These are phyloP conservation scores for Pipa parva DNA, from an alignment of 2,113 vertebrate genomes.

Conservation along the genomic window DNA sequence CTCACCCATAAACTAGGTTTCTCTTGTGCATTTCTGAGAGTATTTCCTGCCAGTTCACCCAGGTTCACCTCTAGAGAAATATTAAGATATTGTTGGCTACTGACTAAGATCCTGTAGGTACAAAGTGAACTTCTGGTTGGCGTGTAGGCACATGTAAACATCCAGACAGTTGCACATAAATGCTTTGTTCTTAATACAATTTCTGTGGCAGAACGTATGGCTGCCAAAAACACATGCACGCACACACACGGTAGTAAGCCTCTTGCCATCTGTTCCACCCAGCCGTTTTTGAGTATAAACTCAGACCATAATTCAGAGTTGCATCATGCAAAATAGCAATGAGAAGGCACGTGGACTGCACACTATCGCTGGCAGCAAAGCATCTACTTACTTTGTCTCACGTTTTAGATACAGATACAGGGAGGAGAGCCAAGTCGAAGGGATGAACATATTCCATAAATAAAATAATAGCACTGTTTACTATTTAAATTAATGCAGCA, in stretches of 20 bases:
- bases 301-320: slow-evolving; percentile 14
- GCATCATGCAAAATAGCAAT: slow-evolving; percentile 18
- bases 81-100: slow-evolving; percentile 3
- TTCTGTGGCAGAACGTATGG: background rate
- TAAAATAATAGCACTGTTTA: background rate
- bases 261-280: slow-evolving; percentile 30
- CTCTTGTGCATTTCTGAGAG: background rate
- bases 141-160: slow-evolving; percentile 14
- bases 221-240: background rate
- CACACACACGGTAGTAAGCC: slow-evolving; percentile 12
- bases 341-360: slow-evolving; percentile 26
- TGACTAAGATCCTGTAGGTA: background rate
- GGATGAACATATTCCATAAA: background rate
- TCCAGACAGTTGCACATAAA: slow-evolving; percentile 9
- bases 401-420: slow-evolving; percentile 20
- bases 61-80: slow-evolving; percentile 13
- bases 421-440: slow-evolving; percentile 8
- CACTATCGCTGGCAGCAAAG: slow-evolving; percentile 20
- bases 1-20: slow-evolving; percentile 11
- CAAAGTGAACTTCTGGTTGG: background rate
- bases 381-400: slow-evolving; percentile 17
- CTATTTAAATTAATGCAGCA: background rate
- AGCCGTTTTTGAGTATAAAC: slow-evolving; percentile 13
- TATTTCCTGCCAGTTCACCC: slow-evolving; percentile 18
- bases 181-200: slow-evolving; percentile 14